These are phyloP conservation scores for Mimas tiliae DNA, from an alignment of 2,888 invertebrate genomes.

Conservation along the genomic window DNA sequence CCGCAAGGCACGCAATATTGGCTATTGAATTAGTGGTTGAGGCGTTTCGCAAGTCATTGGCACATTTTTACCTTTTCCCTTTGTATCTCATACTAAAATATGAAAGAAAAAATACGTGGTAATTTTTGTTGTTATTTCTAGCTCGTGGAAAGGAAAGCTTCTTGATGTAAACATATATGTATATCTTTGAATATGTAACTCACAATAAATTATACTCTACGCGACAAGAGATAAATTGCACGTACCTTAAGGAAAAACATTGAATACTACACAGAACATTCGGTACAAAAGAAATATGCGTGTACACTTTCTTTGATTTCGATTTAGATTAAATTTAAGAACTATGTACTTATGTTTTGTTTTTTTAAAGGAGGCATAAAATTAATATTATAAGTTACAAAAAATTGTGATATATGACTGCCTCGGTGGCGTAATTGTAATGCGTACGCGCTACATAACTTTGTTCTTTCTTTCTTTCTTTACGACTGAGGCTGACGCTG, in stretches of 20 bases:
- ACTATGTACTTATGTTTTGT: background rate
- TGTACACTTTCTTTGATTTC: background rate
- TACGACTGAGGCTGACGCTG: no score
- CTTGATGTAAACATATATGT: background rate
- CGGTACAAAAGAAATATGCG: background rate
- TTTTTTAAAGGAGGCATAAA: background rate
- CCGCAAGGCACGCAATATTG: background rate
- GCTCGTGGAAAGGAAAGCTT: background rate
- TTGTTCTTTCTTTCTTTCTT: no score
- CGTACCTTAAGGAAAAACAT: conserved; percentile 8
- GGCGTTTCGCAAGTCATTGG: background rate
- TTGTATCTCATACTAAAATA: background rate
- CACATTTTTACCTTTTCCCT: background rate
- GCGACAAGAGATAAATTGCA: conserved; percentile 12
- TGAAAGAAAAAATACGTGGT: background rate
- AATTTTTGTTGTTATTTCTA: background rate
- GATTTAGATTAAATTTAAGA: background rate
- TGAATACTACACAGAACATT: background rate
- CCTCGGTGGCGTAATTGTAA: no score
- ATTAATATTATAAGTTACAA: no score
- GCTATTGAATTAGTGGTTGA: background rate
- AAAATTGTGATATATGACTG: no score
- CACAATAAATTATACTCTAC: background rate
- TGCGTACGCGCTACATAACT: no score
- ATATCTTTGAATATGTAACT: background rate